These are phyloP conservation scores for Lepus americanus DNA, from an alignment of 2,113 vertebrate species.

Conservation along the genomic window DNA sequence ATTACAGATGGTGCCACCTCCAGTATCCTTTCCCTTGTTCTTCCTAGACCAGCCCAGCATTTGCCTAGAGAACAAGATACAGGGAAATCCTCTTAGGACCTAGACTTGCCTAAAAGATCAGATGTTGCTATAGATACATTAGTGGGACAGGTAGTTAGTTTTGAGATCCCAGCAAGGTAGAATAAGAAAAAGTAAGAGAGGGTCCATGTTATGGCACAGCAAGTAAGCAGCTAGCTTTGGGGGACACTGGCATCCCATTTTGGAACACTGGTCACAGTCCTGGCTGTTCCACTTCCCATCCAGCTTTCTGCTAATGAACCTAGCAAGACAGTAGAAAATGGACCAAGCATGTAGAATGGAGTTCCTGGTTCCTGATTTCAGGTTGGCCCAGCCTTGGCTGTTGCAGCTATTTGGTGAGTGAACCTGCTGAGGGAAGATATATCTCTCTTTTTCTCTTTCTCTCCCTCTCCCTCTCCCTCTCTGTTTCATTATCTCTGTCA, in stretches of 20 bases:
- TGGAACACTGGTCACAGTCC: no score
- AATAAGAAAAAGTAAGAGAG: background rate
- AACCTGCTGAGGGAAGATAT: no score
- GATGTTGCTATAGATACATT: background rate
- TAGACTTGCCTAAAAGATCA: background rate
- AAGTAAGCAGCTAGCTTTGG: no score
- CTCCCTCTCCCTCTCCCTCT: background rate
- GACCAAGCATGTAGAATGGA: no score
- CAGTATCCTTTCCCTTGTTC: accelerated
- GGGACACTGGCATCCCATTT: no score
- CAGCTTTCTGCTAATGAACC: no score
- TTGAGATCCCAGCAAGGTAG: background rate
- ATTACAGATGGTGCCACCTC: background rate
- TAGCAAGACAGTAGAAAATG: no score
- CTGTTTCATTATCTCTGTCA: background rate
- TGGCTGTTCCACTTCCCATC: no score
- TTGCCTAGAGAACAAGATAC: background rate
- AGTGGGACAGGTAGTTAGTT: background rate
- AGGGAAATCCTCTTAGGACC: background rate
- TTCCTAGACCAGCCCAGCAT: background rate
- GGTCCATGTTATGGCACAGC: no score
- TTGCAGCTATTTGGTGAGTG: no score
- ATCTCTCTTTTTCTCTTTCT: background rate
- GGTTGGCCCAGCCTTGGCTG: no score
- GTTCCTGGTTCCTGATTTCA: no score